Evolutionary conservation across 2,888 invertebrate species (phyloP), one percentile per base, ranked within the genome.

Genomic region (Toxonevra muliebris): DNA sequence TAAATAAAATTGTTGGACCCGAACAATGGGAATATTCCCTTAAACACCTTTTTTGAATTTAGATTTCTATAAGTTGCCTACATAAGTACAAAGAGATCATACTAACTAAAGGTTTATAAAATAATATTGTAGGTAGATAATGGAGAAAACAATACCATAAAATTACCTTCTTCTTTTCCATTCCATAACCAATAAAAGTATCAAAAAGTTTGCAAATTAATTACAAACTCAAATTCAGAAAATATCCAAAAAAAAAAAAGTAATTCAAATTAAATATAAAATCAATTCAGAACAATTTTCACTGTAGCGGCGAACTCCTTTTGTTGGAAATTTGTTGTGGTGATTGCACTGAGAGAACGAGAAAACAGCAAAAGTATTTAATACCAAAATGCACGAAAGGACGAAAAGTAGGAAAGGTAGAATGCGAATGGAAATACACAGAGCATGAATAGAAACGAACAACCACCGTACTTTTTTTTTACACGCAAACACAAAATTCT

Each of bases 101-200:
- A n/a, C n/a, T n/a, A n/a, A n/a, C n/a, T n/a, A n/a, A n/a, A n/a
- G n/a, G n/a, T n/a, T n/a, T n/a, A n/a, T n/a, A n/a, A n/a, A n/a
- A n/a, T n/a, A n/a, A n/a, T 30, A 30, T 4, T 30, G 30, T 30
- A 30, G 30, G 30, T 30, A 7, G 7, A 30, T 4, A 30, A 30
- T 2, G 2, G 30, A 48, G 48, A 48, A 3, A 48, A 48, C 2
- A 48, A 48, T 48, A 15, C 12, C 48, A 48, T n/a, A 65, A 1
- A 61, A 52, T 59, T 70, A 70, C 66, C 68, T 75, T 71, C 73
- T 76, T 75, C 69, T 74, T 79, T 80, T 79, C 80, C 79, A 79
- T 79, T 80, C 79, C 79, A 80, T 77, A 72, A 2, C 30, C 19
- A 53, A 70, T 75, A 69, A 71, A 69, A 61, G 72, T 65, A 53